Evolutionary conservation across 64 coral and sea anemone species (phyloP).

Genomic region (Stylophora pistillata): DNA sequence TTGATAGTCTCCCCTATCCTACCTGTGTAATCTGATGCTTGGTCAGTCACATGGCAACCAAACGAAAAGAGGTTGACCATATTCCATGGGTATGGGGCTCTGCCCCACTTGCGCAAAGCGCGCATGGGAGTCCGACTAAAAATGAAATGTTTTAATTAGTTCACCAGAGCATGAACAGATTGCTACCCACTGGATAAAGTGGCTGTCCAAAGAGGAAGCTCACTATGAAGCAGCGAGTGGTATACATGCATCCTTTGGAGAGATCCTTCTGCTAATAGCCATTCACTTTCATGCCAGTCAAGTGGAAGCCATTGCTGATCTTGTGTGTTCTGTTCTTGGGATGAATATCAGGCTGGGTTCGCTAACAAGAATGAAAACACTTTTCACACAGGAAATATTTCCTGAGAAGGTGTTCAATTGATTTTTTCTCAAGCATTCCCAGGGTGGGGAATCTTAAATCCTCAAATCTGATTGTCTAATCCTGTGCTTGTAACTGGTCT

Average conservation of each 20-base stretch:
- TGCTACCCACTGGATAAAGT: conserved; percentile 83
- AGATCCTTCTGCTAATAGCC: conserved; percentile 87
- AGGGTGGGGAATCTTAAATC: too few relatives aligned
- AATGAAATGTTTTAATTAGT: conserved; percentile 6
- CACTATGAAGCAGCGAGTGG: conserved; percentile 94
- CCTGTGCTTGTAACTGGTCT: too few relatives aligned
- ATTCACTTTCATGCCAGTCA: conserved; percentile 99
- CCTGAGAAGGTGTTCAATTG: conserved; percentile 80
- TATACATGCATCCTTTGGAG: conserved; percentile 97
- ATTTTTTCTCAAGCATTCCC: neutral
- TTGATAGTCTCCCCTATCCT: too few relatives aligned
- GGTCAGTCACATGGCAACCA: too few relatives aligned
- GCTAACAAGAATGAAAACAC: conserved; percentile 86
- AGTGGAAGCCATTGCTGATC: conserved; percentile 80
- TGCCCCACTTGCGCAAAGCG: too few relatives aligned
- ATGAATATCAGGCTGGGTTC: conserved; percentile 88
- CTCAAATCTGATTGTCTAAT: too few relatives aligned
- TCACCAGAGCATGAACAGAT: conserved; percentile 86
- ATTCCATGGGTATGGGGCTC: too few relatives aligned
- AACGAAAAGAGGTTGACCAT: too few relatives aligned
- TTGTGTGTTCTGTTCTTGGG: conserved; percentile 86
- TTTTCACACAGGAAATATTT: conserved; percentile 95
- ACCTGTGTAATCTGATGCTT: too few relatives aligned
- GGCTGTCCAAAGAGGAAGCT: conserved; percentile 91
- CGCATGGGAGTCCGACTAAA: too few relatives aligned